Evolutionary conservation across 2,888 invertebrate genomes (phyloP).

Genomic region (Xanthia togata): DNA sequence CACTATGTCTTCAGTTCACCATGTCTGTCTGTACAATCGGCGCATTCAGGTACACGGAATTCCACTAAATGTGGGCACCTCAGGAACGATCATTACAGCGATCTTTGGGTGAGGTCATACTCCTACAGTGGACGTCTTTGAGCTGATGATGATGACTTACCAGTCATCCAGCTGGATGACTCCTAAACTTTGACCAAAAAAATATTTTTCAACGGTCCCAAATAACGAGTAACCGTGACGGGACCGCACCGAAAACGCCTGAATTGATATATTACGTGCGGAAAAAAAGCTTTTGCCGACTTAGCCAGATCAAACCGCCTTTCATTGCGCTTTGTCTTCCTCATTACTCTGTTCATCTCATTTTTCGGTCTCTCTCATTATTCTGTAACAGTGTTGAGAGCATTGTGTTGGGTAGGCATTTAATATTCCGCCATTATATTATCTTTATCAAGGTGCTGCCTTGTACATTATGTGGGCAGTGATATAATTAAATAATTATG

Average conservation of each 20-base stretch:
- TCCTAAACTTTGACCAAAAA: too few relatives aligned
- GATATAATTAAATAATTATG: neutral
- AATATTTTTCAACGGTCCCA: neutral
- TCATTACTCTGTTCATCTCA: constrained; percentile 28
- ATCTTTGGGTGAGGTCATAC: neutral
- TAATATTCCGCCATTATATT: neutral
- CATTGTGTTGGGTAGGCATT: constrained; percentile 6
- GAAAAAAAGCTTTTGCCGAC: constrained; percentile 57
- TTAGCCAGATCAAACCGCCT: constrained; percentile 51
- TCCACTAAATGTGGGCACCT: neutral
- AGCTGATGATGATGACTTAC: neutral
- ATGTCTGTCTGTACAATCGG: too few relatives aligned
- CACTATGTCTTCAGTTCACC: neutral
- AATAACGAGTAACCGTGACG: constrained; percentile 19
- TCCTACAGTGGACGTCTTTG: neutral
- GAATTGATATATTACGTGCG: constrained; percentile 61
- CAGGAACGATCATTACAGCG: neutral
- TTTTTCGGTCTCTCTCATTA: constrained; percentile 22
- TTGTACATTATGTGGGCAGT: constrained; percentile 6
- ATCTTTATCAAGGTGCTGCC: neutral
- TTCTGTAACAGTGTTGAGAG: neutral
- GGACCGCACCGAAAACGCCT: constrained; percentile 26
- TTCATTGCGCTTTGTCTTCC: constrained; percentile 47
- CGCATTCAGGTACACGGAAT: neutral
- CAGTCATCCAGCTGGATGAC: too few relatives aligned